phyloP scores from a whole-genome alignment of 2,797 vertebrate species.

The Orestias chungarensis region DNA sequence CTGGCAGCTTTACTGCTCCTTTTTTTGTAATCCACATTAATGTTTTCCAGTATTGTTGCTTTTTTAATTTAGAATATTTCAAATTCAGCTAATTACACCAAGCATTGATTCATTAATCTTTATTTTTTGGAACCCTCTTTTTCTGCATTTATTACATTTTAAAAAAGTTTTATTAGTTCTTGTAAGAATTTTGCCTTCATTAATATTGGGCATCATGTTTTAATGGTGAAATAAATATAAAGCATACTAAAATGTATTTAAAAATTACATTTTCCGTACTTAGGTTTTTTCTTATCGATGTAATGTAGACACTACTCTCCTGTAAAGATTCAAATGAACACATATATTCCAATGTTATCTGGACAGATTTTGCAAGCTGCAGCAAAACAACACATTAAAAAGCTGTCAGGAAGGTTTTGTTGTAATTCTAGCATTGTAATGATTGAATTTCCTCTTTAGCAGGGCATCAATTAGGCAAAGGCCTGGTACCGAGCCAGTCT shows the following conservation, averaged over 20 bases:
- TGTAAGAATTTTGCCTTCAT: not conserved
- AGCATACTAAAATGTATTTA: not conserved
- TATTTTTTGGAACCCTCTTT: not conserved
- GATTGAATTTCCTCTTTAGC: too few relatives aligned
- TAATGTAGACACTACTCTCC: not conserved
- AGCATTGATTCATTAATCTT: not conserved
- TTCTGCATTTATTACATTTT: not conserved
- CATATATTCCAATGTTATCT: not conserved
- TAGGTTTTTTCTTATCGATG: not conserved
- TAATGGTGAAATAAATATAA: not conserved
- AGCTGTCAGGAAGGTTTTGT: too few relatives aligned
- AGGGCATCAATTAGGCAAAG: too few relatives aligned
- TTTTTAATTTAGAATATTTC: not conserved
- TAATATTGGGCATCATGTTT: not conserved
- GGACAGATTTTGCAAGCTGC: not conserved
- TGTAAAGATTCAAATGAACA: not conserved
- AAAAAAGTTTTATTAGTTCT: not conserved
- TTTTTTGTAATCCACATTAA: not conserved
- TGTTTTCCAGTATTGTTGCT: not conserved
- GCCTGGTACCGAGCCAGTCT: too few relatives aligned
- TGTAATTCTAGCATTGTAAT: too few relatives aligned
- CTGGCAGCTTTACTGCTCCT: not conserved
- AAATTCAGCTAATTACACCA: not conserved
- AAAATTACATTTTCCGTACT: not conserved
- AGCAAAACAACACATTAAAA: too few relatives aligned